Evolutionary conservation across 2,888 invertebrate species (phyloP).

Genomic region (Norana najaformis): DNA sequence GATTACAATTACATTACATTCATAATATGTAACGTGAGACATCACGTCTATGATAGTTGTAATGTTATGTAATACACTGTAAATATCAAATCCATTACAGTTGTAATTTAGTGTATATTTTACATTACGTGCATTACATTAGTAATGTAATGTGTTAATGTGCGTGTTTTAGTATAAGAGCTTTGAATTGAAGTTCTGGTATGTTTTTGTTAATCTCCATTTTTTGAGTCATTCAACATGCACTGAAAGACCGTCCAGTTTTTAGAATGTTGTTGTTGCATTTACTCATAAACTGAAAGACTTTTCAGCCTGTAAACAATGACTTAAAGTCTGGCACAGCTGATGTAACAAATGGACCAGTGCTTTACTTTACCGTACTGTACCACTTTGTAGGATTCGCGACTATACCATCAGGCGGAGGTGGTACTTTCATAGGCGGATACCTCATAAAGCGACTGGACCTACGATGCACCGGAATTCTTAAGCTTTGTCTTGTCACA

Average conservation of each 20-base stretch:
- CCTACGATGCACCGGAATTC: conserved; percentile 63
- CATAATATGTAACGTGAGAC: too few species aligned
- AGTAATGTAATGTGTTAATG: not conserved
- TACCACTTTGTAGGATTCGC: conserved; percentile 69
- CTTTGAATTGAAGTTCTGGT: not conserved
- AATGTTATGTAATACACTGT: too few species aligned
- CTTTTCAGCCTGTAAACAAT: not conserved
- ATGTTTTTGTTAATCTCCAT: not conserved
- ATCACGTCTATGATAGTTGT: too few species aligned
- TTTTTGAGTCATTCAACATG: not conserved
- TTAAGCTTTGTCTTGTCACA: conserved; percentile 52
- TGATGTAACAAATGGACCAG: not conserved
- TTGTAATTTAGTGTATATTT: too few species aligned
- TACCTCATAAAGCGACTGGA: conserved; percentile 79
- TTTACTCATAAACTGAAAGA: not conserved
- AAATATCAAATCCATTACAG: too few species aligned
- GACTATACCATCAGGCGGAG: conserved; percentile 83
- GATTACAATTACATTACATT: too few species aligned
- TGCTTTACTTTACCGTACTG: not conserved
- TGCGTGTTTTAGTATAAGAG: not conserved
- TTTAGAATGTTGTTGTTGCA: not conserved
- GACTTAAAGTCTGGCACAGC: not conserved
- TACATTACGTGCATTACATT: too few species aligned
- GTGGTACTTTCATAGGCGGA: conserved; percentile 82
- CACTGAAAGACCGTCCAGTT: not conserved